Conservation (phyloP, 2,797 vertebrate species). For the Acanthurus leucopareius region DNA sequence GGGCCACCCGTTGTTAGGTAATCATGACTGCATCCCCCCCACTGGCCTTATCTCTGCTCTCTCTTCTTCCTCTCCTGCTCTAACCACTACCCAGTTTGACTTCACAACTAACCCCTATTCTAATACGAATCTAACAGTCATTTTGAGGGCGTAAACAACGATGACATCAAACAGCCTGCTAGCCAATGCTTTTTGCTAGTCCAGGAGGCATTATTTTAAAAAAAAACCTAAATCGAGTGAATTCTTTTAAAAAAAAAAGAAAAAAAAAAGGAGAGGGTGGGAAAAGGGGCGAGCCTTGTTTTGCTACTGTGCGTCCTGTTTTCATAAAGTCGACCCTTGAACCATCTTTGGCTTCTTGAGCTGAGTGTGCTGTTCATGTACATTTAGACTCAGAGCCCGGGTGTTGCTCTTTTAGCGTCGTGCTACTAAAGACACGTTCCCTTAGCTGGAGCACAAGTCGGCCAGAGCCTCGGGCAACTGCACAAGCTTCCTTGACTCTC, state of each 20-base stretch:
- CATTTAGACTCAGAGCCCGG: slow-evolving; percentile 73
- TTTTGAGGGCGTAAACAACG: slow-evolving; percentile 70
- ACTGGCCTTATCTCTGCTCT: slow-evolving; percentile 83
- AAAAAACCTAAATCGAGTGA: slow-evolving; percentile 56
- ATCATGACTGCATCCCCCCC: slow-evolving; percentile 89
- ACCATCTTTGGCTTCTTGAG: slow-evolving; percentile 76
- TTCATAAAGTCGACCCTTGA: slow-evolving; percentile 74
- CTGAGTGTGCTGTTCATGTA: slow-evolving; percentile 77
- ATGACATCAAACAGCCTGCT: slow-evolving; percentile 74
- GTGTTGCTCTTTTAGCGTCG: slow-evolving; percentile 73
- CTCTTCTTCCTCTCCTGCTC: slow-evolving; percentile 82
- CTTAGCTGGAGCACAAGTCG: slow-evolving; percentile 84
- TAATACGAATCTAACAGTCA: slow-evolving; percentile 85
- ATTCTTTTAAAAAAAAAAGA: background rate
- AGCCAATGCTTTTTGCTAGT: slow-evolving; percentile 71
- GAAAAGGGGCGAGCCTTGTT: slow-evolving; percentile 73
- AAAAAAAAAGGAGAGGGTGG: slow-evolving; percentile 61
- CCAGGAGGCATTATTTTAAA: slow-evolving; percentile 54
- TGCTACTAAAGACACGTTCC: slow-evolving; percentile 76
- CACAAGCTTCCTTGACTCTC: slow-evolving; percentile 90
- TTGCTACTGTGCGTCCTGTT: slow-evolving; percentile 74
- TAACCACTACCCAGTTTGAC: slow-evolving; percentile 88
- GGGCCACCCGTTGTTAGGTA: slow-evolving; percentile 89
- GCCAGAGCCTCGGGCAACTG: slow-evolving; percentile 90
- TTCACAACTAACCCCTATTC: slow-evolving; percentile 82